A percentile compares a stretch with the other conserved stretches of the same genome.
Conservation (phyloP, 2,797 vertebrate species). For the Philypnodon macrostomus region DNA sequence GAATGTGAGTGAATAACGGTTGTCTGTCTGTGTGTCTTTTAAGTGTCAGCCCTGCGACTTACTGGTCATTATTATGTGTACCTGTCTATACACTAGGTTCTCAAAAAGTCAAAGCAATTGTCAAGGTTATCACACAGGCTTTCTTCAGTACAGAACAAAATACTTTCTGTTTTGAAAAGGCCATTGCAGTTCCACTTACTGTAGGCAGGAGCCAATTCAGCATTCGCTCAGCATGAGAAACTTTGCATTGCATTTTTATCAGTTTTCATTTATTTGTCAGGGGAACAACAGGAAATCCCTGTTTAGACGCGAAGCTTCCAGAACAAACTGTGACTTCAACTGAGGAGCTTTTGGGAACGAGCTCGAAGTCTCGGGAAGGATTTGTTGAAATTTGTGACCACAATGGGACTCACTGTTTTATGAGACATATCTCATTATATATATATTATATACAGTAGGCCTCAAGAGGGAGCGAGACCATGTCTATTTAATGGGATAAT, state of each 20-base stretch:
- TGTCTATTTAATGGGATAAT: constrained; percentile 43
- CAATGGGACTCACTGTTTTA: constrained; percentile 28
- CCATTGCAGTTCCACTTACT: constrained; percentile 21
- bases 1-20: too few relatives aligned
- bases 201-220: constrained; percentile 15
- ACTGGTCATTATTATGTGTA: constrained; percentile 38
- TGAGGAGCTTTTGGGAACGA: constrained; percentile 14
- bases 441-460: too few relatives aligned
- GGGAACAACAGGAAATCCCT: constrained; percentile 73
- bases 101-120: too few relatives aligned
- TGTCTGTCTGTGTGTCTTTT: too few relatives aligned
- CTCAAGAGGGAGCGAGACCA: too few relatives aligned
- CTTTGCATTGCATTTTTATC: not conserved
- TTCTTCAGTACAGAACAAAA: too few relatives aligned
- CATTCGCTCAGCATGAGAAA: constrained; percentile 52
- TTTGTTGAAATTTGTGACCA: constrained; percentile 37
- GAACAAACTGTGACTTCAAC: not conserved
- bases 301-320: constrained; percentile 33
- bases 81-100: too few relatives aligned
- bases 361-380: constrained; percentile 36
- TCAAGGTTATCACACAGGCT: too few relatives aligned
- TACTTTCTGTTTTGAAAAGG: constrained; percentile 24
- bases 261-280: constrained; percentile 3
- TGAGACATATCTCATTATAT: too few relatives aligned
- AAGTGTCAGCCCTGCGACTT: constrained; percentile 32